phyloP scores from a whole-genome alignment of 2,113 vertebrate species.

The Saccopteryx leptura region DNA sequence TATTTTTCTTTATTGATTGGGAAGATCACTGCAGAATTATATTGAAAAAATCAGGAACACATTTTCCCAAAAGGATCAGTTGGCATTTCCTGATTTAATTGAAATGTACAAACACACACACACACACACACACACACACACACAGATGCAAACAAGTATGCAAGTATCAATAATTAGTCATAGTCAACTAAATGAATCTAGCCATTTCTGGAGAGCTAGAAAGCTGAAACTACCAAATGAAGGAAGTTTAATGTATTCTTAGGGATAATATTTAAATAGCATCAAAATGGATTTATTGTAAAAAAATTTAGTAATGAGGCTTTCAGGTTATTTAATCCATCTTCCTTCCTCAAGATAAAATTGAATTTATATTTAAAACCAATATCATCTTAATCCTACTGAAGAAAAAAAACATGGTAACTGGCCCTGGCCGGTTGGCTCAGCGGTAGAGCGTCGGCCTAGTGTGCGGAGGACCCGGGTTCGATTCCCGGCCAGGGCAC shows the following conservation, averaged over 20 bases:
- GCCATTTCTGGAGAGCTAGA: constrained; percentile 42
- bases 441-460: too few relatives aligned
- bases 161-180: constrained; percentile 58
- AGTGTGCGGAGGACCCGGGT: too few relatives aligned
- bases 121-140: not conserved
- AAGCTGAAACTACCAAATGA: constrained; percentile 45
- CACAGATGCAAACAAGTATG: constrained; percentile 47
- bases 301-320: constrained; percentile 28
- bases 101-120: not conserved
- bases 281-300: constrained; percentile 58
- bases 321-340: constrained; percentile 60
- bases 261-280: constrained; percentile 1
- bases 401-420: constrained; percentile 54
- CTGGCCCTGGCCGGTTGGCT: too few relatives aligned
- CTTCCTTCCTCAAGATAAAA: constrained; percentile 62
- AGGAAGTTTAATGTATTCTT: constrained; percentile 35
- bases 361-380: constrained; percentile 65
- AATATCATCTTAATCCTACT: constrained; percentile 63
- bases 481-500: too few relatives aligned
- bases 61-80: constrained; percentile 48
- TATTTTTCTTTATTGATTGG: constrained; percentile 20
- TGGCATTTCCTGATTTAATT: constrained; percentile 74
- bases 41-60: constrained; percentile 57
- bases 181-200: constrained; percentile 57
- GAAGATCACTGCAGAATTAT: constrained; percentile 69